phyloP scores from a whole-genome alignment of 2,888 invertebrate genomes.

The Dryobotodes eremita region DNA sequence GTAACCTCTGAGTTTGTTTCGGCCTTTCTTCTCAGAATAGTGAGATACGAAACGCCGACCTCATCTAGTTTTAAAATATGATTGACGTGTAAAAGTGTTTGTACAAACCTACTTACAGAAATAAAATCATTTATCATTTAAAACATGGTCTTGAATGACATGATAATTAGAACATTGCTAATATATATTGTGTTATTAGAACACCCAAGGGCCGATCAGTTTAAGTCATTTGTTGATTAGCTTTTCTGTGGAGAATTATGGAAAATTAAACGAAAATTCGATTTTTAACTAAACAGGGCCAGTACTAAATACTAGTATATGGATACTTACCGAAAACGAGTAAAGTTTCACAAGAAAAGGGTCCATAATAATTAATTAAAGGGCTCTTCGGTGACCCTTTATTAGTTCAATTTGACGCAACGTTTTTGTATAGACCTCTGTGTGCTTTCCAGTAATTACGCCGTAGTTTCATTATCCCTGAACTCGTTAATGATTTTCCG shows the following conservation, averaged over 20 bases:
- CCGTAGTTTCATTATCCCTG: conserved; percentile 22
- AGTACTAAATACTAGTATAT: conserved; percentile 2
- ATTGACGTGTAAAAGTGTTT: too few species aligned
- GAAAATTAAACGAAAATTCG: neutral
- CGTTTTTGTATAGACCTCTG: conserved; percentile 47
- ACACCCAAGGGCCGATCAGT: neutral
- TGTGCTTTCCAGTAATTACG: conserved; percentile 52
- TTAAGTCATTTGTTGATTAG: neutral
- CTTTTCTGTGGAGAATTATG: neutral
- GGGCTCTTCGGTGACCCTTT: conserved; percentile 38
- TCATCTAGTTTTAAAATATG: too few species aligned
- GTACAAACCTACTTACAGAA: too few species aligned
- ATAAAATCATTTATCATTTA: too few species aligned
- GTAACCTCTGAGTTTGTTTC: too few species aligned
- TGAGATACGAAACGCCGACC: too few species aligned
- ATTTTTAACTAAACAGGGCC: neutral
- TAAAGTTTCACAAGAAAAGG: conserved; percentile 45
- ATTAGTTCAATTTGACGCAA: conserved; percentile 56
- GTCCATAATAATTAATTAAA: conserved; percentile 62
- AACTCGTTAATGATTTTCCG: conserved; percentile 18
- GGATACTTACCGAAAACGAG: conserved; percentile 2
- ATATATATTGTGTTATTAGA: too few species aligned
- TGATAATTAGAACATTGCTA: too few species aligned
- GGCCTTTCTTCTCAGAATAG: too few species aligned
- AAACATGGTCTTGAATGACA: too few species aligned